These are phyloP conservation scores for Gavia stellata DNA, from an alignment of 2,113 vertebrate genomes.

Conservation along the genomic window DNA sequence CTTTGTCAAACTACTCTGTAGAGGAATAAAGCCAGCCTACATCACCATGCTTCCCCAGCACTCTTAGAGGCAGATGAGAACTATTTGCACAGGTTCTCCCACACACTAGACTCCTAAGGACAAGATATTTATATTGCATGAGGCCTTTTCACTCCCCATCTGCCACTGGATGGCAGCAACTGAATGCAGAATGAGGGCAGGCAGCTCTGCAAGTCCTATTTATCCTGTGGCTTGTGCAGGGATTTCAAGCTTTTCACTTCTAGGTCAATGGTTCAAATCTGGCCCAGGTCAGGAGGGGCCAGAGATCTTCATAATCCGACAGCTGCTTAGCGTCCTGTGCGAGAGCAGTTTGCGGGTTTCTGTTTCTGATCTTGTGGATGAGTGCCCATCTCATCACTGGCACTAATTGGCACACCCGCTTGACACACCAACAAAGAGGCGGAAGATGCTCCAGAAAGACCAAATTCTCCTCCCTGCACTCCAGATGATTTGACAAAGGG, in stretches of 20 bases:
- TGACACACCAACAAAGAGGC: neutral
- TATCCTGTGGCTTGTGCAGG: neutral
- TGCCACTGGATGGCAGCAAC: constrained; percentile 59
- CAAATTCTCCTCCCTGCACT: neutral
- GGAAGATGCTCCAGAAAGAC: neutral
- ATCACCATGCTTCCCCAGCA: neutral
- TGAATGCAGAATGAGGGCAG: neutral
- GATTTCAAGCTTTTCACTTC: constrained; percentile 30
- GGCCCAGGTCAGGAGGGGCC: neutral
- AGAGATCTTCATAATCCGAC: neutral
- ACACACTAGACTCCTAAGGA: neutral
- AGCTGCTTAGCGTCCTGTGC: neutral
- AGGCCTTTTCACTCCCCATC: neutral
- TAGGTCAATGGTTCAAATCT: constrained; percentile 33
- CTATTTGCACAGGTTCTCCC: neutral
- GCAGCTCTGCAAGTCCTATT: neutral
- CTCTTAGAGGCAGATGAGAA: neutral
- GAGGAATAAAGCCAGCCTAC: neutral
- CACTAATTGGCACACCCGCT: neutral
- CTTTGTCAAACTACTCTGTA: neutral
- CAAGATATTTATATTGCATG: neutral
- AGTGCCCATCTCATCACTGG: neutral
- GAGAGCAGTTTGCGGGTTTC: neutral
- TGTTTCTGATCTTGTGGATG: neutral
- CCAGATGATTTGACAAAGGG: neutral